Base-by-base conservation (phyloP, 2,888 invertebrate species). In the Pristionchus maxplancki region DNA sequence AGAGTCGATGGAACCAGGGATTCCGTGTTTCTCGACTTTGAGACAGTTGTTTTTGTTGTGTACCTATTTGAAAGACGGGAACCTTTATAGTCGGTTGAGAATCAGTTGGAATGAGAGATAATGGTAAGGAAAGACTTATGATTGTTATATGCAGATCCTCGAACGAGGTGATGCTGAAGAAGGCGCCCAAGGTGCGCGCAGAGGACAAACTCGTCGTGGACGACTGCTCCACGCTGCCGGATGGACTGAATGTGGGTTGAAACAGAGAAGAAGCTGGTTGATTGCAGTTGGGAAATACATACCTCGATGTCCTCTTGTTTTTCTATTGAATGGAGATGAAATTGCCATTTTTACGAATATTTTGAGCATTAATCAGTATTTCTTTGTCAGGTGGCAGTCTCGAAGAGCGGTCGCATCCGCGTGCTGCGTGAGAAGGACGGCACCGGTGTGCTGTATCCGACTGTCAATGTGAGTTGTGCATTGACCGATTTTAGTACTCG, bases 201-300 rank as follows among this genome's bases (percentile, higher is more conserved):
- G 40, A 89, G 86, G 74, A 87, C 83, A 58, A 89, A 17, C 88
- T 89, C 37, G 88, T 90, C 40, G 58, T 89, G 3, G 93, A 91
- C 64, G 93, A 93, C n/a, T 92, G 92, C 88, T 91, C 88, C 44
- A 93, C 93, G 8, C 90, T 94, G 34, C 94, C 94, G 13, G 93
- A 93, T 15, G 94, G 93, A 71, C 90, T 94, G 58, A 91, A 91
- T 87, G 91, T 91, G 24, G 1, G 74, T 20, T 53, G 31, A 53
- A 20, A 34, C 13, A 13, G 31, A 81, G 2, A 3, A 20, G n/a
- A n/a, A n/a, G n/a, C n/a, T n/a, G n/a, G n/a, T n/a, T n/a, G n/a
- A n/a, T n/a, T n/a, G n/a, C n/a, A n/a, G n/a, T n/a, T n/a, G n/a
- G n/a, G n/a, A n/a, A n/a, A n/a, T n/a, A n/a, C n/a, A n/a, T n/a